Base-by-base conservation (phyloP, 2,113 vertebrate species). In the Platysternon megacephalum region DNA sequence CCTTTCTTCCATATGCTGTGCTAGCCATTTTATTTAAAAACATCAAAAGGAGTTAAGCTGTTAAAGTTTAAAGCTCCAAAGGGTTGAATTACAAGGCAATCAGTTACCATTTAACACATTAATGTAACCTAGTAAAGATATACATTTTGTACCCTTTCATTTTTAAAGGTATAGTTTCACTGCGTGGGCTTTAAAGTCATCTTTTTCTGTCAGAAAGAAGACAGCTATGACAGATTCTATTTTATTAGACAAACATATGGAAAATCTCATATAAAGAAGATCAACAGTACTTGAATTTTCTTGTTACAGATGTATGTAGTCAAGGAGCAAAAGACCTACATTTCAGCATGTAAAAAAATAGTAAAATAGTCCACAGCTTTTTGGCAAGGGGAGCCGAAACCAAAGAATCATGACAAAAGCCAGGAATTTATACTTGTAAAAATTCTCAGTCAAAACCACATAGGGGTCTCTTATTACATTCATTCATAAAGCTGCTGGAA, bases 401-500 rank as follows among this genome's bases (percentile, higher is more conserved):
- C 16, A 49, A 94, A 85, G 72, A 96, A 68, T 79, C 26, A 91
- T 6, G 12, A 88, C 56, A 90, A 95, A 97, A 97, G 3, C 81
- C 86, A 93, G 16, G 89, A 97, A 96, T 94, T 84, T 92, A 65
- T 92, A 82, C 48, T 89, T 85, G 49, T 26, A 94, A 95, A 87
- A 94, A 61, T 95, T 68, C 28, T 88, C 72, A 76, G 53, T 76
- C 32, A 88, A 96, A 97, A 52, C 21, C 42, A 94, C 46, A 85
- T 16, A 14, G 87, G 19, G 35, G 22, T 88, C 72, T 97, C 81
- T 49, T 87, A 32, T 85, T 85, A 85, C 84, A 55, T 84, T 94
- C 55, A 87, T 95, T 97, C 83, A 89, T 89, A 84, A 90, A 95
- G 86, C 88, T 94, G 79, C 81, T 96, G 90, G 87, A 96, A 94